Base-by-base conservation (phyloP, 2,113 vertebrate species). In the Oryzias melastigma region DNA sequence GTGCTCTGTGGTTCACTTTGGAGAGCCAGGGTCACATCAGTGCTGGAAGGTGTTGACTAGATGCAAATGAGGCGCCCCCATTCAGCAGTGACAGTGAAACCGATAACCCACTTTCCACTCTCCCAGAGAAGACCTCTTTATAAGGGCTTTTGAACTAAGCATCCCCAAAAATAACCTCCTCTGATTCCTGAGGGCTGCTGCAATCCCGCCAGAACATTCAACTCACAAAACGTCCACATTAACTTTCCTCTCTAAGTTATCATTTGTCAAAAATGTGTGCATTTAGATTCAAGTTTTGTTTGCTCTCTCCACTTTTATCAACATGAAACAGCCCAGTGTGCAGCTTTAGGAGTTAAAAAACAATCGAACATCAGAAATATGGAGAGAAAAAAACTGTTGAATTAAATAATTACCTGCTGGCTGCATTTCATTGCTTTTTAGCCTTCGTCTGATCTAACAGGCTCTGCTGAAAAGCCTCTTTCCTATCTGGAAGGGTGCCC, bases 31-130 rank as follows among this genome's bases (percentile, higher is more conserved):
- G 75, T 69, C 62, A 35, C 62, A 43, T 70, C 19, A 20, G 52
- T 75, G 63, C 52, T 17, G 57, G 77, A 71, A 90, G 86, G 89
- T 91, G 88, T 86, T 87, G 90, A 90, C 75, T 87, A 85, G 81
- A 90, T 79, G 85, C 83, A 85, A 91, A 90, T 66, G 69, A 90
- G 83, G 83, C 8, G 52, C 76, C 77, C 84, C 80, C 84, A 71
- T 78, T 41, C 8, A 88, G 77, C 47, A 81, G 68, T 64, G 50
- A 69, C 82, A 81, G 77, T 65, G 61, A 12, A 43, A 64, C 68
- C 84, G 88, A 90, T 91, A 89, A 90, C 77, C 80, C 68, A 82
- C 78, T 87, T 89, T 86, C 83, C 84, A 84, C 68, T 62, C 76
- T 40, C 68, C 60, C 69, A 27, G 59, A 85, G 66, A 85, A 57